These are phyloP conservation scores for Dioctria rufipes DNA, from an alignment of 2,888 invertebrate genomes.

Conservation along the genomic window DNA sequence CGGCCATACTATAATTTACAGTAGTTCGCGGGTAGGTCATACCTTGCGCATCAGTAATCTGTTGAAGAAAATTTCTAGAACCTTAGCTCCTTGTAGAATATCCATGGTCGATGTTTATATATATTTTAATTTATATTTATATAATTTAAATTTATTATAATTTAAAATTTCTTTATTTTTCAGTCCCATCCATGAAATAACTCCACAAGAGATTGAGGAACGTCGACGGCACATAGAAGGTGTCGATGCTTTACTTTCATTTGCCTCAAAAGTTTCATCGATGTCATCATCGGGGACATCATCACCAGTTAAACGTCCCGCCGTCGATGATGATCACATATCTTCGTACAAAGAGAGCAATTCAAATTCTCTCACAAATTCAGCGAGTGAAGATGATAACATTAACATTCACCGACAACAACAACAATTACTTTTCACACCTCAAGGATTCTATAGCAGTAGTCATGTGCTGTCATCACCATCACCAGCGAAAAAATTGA, in stretches of 20 bases:
- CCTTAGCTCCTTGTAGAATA: too few species aligned
- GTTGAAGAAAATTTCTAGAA: too few species aligned
- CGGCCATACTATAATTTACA: too few species aligned
- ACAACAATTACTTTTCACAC: not conserved
- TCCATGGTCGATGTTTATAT: too few species aligned
- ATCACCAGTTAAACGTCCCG: conserved; percentile 69
- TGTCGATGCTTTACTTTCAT: conserved; percentile 83
- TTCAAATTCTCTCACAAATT: conserved; percentile 55
- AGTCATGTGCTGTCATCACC: conserved; percentile 57
- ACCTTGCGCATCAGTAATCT: too few species aligned
- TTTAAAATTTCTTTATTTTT: conserved; percentile 49
- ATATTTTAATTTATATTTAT: not conserved
- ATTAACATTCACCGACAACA: conserved; percentile 53
- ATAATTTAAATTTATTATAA: not conserved
- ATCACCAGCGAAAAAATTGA: conserved; percentile 66
- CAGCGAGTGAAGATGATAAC: conserved; percentile 47
- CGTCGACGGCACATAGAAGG: conserved; percentile 83
- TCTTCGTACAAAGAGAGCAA: conserved; percentile 65
- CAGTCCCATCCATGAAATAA: conserved; percentile 66
- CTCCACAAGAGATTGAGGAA: conserved; percentile 76
- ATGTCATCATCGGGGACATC: conserved; percentile 58
- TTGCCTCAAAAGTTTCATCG: conserved; percentile 77
- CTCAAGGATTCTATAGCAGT: conserved; percentile 37
- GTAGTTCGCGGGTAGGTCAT: too few species aligned
- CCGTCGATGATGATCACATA: conserved; percentile 66